Base-by-base conservation (phyloP, 1,140 invertebrate species). In the Steinernema feltiae region DNA sequence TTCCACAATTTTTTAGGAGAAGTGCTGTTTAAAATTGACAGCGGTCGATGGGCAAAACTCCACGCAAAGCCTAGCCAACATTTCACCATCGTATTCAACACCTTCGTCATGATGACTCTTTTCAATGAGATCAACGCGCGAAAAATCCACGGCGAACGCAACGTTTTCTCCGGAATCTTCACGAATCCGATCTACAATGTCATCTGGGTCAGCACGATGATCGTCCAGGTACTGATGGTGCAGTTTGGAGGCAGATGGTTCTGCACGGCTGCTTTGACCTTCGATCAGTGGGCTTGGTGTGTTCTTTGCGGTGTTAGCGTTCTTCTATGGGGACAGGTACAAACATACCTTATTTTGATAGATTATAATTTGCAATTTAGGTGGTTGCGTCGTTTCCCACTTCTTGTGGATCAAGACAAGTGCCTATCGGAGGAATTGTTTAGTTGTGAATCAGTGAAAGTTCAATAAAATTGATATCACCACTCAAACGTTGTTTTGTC, bases 51-150 rank as follows among this genome's bases (percentile, higher is more conserved):
- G 48, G 91, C 91, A 73, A 89, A 90, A 77, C 85, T 92, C 30
- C 90, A 91, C 82, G 88, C 91, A 30, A 92, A 92, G 78, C 94
- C 95, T 41, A 92, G 93, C 46, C 91, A 94, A 88, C 97, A 99
- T 89, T 98, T 98, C 89, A 99, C 97, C 12, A 92, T 99, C 84
- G 97, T 99, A 85, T 99, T 99, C 90, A 99, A 99, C 89, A 93
- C 95, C 21, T 99, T 99, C 89, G 97, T 99, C 71, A 95, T 99
- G 94, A 99, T 99, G 97, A 99, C 97, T 29, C 90, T 99, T 35
- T 99, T 98, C 90, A 99, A 99, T 90, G 97, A 99, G 90, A 95
- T 99, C 86, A 99, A 99, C 89, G 94, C 96, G 53, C 90, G 97
- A 82, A 99, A 99, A 91, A 98, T 99, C 86, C 97, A 99, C 89